These are phyloP conservation scores for Glomeris maerens DNA, from an alignment of 1,140 invertebrate genomes.

Conservation along the genomic window DNA sequence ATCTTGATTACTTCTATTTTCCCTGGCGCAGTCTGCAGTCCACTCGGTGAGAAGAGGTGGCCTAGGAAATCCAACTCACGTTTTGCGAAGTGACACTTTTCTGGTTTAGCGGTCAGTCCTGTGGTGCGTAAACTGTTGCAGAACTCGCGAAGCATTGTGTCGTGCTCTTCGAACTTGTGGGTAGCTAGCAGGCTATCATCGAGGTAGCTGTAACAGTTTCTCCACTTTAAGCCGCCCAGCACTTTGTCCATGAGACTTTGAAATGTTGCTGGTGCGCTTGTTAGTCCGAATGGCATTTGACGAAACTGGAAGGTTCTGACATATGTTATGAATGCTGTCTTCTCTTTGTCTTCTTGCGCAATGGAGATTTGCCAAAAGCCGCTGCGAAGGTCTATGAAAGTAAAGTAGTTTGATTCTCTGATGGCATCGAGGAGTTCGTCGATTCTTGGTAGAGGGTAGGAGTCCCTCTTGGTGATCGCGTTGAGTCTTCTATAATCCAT, in stretches of 20 bases:
- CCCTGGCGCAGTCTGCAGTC: conserved; percentile 15
- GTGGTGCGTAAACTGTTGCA: conserved; percentile 4
- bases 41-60: conserved; percentile 11
- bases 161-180: conserved; percentile 17
- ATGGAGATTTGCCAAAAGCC: conserved; percentile 36
- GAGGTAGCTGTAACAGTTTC: no score
- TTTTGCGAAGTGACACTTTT: conserved; percentile 15
- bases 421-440: conserved; percentile 32
- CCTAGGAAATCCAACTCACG: conserved; percentile 15
- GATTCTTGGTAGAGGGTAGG: conserved; percentile 37
- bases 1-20: conserved; percentile 13
- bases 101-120: conserved; percentile 12
- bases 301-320: conserved; percentile 29
- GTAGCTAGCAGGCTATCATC: conserved; percentile 18
- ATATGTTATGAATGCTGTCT: conserved; percentile 32
- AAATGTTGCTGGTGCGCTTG: conserved; percentile 30
- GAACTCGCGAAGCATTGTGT: conserved; percentile 8
- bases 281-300: conserved; percentile 32
- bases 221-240: conserved; percentile 20
- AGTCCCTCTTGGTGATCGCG: conserved; percentile 29
- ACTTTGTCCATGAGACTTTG: conserved; percentile 28
- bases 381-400: conserved; percentile 31
- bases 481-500: no score
- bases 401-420: conserved; percentile 27
- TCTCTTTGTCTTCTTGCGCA: conserved; percentile 25